Evolutionary conservation across 2,797 vertebrate species (phyloP).

Genomic region (Macrochelys suwanniensis): DNA sequence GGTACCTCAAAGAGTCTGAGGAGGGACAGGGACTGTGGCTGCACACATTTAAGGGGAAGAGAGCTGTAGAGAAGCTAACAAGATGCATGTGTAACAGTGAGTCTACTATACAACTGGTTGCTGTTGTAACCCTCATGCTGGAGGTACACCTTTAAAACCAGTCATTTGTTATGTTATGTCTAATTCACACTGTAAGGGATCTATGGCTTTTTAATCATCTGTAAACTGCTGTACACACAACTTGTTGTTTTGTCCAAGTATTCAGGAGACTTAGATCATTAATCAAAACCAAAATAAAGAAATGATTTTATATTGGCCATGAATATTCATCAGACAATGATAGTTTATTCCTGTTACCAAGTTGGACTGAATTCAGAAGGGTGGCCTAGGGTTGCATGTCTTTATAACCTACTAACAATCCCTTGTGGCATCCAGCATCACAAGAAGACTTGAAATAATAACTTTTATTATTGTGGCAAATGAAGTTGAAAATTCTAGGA

Average conservation of each 20-base stretch:
- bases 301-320: constrained; percentile 34
- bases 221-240: background rate
- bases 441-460: background rate
- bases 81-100: background rate
- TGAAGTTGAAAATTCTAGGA: constrained; percentile 21
- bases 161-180: background rate
- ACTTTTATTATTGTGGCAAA: constrained; percentile 26
- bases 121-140: background rate
- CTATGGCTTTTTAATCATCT: background rate
- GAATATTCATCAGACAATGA: constrained; percentile 20
- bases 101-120: background rate
- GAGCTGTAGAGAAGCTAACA: background rate
- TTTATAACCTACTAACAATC: constrained; percentile 12
- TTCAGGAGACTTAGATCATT: constrained; percentile 2
- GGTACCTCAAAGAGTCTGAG: background rate
- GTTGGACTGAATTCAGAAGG: constrained; percentile 36
- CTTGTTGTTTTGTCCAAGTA: background rate
- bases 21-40: background rate
- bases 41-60: background rate
- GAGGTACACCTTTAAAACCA: background rate
- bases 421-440: background rate
- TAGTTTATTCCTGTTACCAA: constrained; percentile 41
- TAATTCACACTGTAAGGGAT: background rate
- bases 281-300: constrained; percentile 23
- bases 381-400: background rate